Base-by-base conservation (phyloP, 2,113 vertebrate genomes). In the Melanerpes formicivorus region DNA sequence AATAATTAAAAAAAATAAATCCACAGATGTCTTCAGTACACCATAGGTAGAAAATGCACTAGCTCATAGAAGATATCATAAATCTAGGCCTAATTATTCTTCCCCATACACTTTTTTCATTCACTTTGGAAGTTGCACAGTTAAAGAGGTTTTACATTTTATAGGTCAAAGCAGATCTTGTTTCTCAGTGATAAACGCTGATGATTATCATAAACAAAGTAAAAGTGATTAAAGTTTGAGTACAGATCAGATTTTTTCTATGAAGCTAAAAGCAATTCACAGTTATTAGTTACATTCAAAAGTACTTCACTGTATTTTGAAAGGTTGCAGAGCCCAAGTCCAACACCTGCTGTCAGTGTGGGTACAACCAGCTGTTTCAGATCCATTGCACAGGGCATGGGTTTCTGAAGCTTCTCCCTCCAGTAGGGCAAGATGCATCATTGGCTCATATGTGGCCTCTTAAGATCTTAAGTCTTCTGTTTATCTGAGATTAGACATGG, bases 351-450 rank as follows among this genome's bases (percentile, higher is more conserved):
- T 84, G 26, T 58, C 8, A 2, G 2, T 0, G 2, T 50, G 29
- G 34, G 42, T 30, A 22, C 65, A 52, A 34, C 2, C 0, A 15
- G 11, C 32, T 67, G 9, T 22, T 55, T 42, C 46, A 40, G 73
- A 11, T 42, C 11, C 5, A 14, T 14, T 2, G 0, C 0, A 0
- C 1, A 2, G 11, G 30, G 23, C 32, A 19, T 0, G 0, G 5
- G 4, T 50, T 16, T 18, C 56, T 55, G 37, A 50, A 77, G 32
- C 15, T 22, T 59, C 30, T 95, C 34, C 15, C 6, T 54, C 18
- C 22, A 22, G 11, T 3, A 56, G 8, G 17, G 3, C 63, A 76
- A 34, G 32, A n/a, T 64, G n/a, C 26, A 34, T 29, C 1, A 0
- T 56, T 79, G n/a, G 10, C 44, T 80, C 29, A 2, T n/a, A 0